Base-by-base conservation (phyloP, 2,888 invertebrate genomes). In the Oxystoma pomonae region DNA sequence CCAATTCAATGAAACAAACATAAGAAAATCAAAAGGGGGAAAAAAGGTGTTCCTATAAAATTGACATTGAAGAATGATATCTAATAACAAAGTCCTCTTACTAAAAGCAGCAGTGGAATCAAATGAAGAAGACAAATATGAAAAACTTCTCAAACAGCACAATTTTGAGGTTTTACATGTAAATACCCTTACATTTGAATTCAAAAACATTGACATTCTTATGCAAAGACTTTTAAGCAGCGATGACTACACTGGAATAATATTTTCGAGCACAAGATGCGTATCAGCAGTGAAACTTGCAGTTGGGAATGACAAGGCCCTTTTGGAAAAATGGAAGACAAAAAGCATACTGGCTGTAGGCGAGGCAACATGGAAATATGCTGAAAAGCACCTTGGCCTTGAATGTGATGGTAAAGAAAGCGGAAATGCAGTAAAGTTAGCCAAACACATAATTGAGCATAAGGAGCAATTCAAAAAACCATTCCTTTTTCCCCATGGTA, bases 211-310 rank as follows among this genome's bases (percentile, higher is more conserved):
- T 20, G 77, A 80, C 1, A 68, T 75, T 62, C 74, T 85, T 61
- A 74, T 69, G 9, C 71, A 74, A 20, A 82, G 82, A 73, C 70
- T 86, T n/a, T 66, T 75, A 60, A 76, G 77, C 53, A 79, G 81
- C 17, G 77, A 81, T 58, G 72, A 78, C 50, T 85, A 82, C 74
- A 78, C 79, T 57, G 86, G 81, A 22, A 73, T 86, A 21, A 78
- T 86, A 2, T 83, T 86, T 61, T 84, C 84, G 1, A 85, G 85
- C 72, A 85, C 85, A 1, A 77, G 86, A 22, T 83, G 84, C 70
- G 82, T 85, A 9, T 78, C 81, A 67, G 84, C 84, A 1, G 78
- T 82, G 1, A 72, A 75, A 53, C 75, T 80, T 69, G 79, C 83
- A 16, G 69, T 81, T 65, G 16, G 57, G 20, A 56, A 63, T 7